phyloP scores from a whole-genome alignment of 1,140 invertebrate genomes.

The Vollenhovia emeryi region DNA sequence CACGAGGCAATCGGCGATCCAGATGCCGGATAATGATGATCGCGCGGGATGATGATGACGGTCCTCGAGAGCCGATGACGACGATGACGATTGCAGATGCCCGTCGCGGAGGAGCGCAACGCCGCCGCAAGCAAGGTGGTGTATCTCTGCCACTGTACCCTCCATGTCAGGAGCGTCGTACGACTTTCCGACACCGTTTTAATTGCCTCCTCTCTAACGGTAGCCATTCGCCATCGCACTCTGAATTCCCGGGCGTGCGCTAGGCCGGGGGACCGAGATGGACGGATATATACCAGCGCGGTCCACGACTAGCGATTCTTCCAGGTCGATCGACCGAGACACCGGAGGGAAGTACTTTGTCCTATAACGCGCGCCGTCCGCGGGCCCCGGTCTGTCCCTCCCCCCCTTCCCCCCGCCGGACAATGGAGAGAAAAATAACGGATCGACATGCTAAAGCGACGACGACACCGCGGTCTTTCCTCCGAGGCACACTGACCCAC shows the following conservation, averaged over 20 bases:
- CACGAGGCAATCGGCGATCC: constrained; percentile 45
- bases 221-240: constrained; percentile 68
- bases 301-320: constrained; percentile 28
- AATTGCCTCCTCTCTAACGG: constrained; percentile 83
- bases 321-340: constrained; percentile 56
- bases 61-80: constrained; percentile 27
- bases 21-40: constrained; percentile 57
- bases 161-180: constrained; percentile 70
- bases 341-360: not conserved
- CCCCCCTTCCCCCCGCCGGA: not conserved
- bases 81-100: constrained; percentile 66
- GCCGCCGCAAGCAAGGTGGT: not conserved
- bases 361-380: not conserved
- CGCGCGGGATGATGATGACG: constrained; percentile 70
- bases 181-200: constrained; percentile 84
- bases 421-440: constrained; percentile 51
- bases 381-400: not conserved
- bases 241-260: constrained; percentile 52
- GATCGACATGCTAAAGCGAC: constrained; percentile 35
- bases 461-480: constrained; percentile 55
- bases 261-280: not conserved
- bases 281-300: constrained; percentile 2
- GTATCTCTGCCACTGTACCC: constrained; percentile 16
- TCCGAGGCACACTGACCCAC: constrained; percentile 64
- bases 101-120: constrained; percentile 32